Evolutionary conservation across 2,113 vertebrate species (phyloP).

Genomic region (Trichechus manatus): DNA sequence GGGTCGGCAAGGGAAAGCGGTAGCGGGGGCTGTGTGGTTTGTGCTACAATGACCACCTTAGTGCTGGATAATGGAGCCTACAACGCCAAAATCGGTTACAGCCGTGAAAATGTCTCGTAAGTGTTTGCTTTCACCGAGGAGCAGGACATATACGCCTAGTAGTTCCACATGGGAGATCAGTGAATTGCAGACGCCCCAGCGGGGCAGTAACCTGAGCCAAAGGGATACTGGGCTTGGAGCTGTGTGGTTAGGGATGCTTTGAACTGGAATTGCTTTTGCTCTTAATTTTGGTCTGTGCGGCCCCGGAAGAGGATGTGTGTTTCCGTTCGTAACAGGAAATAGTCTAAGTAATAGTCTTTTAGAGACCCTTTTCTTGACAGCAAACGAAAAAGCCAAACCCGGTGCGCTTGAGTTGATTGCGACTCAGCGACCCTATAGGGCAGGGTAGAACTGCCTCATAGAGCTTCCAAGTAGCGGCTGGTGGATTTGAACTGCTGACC

Average conservation of each 20-base stretch:
- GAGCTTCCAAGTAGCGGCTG: too few relatives aligned
- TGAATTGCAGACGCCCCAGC: not conserved
- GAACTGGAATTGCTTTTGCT: not conserved
- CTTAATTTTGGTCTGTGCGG: not conserved
- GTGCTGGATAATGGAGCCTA: slow-evolving; percentile 97
- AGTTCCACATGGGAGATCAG: not conserved
- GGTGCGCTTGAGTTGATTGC: too few relatives aligned
- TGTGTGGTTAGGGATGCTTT: not conserved
- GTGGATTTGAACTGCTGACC: too few relatives aligned
- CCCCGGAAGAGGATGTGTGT: not conserved
- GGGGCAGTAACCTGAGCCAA: not conserved
- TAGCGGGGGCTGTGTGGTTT: fast-evolving
- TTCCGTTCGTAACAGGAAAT: slow-evolving; percentile 33
- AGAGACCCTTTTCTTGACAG: not conserved
- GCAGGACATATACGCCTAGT: fast-evolving
- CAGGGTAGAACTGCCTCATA: too few relatives aligned
- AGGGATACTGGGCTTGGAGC: not conserved
- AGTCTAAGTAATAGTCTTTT: not conserved
- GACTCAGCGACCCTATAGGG: too few relatives aligned
- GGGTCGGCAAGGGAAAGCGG: fast-evolving
- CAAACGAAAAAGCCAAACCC: too few relatives aligned
- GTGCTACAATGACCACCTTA: slow-evolving; percentile 92
- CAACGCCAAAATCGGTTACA: slow-evolving; percentile 97
- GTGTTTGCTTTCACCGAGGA: not conserved
- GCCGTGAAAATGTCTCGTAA: slow-evolving; percentile 94